These are phyloP conservation scores for Spheniscus humboldti DNA, from an alignment of 2,797 vertebrate genomes.

Conservation along the genomic window DNA sequence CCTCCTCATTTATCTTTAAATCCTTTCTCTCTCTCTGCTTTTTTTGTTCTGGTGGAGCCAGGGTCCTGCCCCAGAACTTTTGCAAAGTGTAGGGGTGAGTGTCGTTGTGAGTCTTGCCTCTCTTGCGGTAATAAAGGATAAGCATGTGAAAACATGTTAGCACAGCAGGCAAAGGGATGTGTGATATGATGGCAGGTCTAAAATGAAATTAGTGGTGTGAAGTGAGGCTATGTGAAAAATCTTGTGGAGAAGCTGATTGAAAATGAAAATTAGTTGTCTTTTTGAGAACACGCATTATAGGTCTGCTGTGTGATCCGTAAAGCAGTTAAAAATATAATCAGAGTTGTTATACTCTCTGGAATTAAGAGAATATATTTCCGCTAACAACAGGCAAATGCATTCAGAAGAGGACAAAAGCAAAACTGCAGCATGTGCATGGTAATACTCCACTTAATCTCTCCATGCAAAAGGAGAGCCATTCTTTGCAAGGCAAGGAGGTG, in stretches of 20 bases:
- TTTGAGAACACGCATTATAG: slow-evolving; percentile 20
- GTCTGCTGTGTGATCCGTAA: slow-evolving; percentile 14
- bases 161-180: slow-evolving; percentile 66
- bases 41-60: slow-evolving; percentile 9
- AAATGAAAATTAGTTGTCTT: slow-evolving; percentile 71
- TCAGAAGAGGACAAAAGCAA: not conserved
- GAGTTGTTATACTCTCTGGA: not conserved
- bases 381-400: not conserved
- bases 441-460: not conserved
- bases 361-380: slow-evolving; percentile 24
- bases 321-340: slow-evolving; percentile 55
- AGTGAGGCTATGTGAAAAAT: slow-evolving; percentile 64
- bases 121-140: slow-evolving; percentile 55
- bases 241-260: slow-evolving; percentile 71
- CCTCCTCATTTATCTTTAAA: not conserved
- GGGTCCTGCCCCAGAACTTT: slow-evolving; percentile 29
- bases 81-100: slow-evolving; percentile 41
- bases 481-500: not conserved
- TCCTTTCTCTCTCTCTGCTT: not conserved
- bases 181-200: slow-evolving; percentile 57
- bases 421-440: not conserved
- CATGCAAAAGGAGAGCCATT: not conserved
- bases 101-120: slow-evolving; percentile 29
- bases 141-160: slow-evolving; percentile 73
- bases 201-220: slow-evolving; percentile 72